A percentile compares a stretch with the other conserved stretches of the same genome.
Conservation (phyloP, 2,888 invertebrate genomes). For the Lamellibrachia columna region DNA sequence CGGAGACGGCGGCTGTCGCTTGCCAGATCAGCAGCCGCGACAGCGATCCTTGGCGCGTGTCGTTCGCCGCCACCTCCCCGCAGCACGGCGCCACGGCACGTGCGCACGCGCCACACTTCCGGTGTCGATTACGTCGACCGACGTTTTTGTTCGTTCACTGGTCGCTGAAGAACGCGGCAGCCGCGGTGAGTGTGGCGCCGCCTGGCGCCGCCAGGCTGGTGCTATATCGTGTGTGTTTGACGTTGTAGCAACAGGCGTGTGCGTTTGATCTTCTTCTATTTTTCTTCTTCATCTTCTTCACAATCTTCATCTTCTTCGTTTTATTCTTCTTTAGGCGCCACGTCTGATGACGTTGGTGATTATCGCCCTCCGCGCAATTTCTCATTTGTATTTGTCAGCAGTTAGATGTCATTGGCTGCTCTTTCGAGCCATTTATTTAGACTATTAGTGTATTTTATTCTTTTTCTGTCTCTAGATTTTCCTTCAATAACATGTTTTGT, state of each 20-base stretch:
- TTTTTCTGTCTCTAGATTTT: no score
- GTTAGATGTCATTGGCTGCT: no score
- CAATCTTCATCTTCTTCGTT: no score
- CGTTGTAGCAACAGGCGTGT: background rate
- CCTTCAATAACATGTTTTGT: no score
- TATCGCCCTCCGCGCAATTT: no score
- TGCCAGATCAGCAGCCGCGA: constrained; percentile 9
- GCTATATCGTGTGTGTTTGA: background rate
- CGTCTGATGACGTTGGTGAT: no score
- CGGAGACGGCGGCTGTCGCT: background rate
- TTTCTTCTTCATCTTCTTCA: no score
- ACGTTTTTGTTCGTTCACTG: background rate
- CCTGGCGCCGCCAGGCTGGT: background rate
- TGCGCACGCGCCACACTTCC: background rate
- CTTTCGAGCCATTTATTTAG: no score
- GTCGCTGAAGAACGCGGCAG: background rate
- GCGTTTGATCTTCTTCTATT: no score
- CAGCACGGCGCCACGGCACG: background rate
- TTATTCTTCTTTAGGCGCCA: no score
- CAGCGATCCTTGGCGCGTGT: background rate
- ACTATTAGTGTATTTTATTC: no score
- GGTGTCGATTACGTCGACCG: background rate
- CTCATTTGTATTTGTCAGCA: no score
- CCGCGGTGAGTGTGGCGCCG: background rate
- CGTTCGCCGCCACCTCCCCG: background rate